Evolutionary conservation across 1,140 invertebrate species (phyloP), one percentile per base, ranked within the genome.

Genomic region (Agrilus planipennis): DNA sequence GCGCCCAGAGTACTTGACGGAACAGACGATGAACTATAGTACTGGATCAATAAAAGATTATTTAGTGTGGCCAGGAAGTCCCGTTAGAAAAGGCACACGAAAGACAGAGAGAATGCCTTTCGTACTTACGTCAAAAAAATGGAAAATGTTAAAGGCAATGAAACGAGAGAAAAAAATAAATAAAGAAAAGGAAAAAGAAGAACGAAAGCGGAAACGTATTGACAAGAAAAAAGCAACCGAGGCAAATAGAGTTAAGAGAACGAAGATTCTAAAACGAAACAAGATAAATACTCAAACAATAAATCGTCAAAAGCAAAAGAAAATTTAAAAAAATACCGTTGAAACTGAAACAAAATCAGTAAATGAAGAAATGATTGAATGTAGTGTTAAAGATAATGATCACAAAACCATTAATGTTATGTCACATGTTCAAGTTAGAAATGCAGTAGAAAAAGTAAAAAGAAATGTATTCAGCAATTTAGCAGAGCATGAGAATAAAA

Each of bases 41-140:
- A 7, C 16, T 14, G 14, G 22, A 5, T 34, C 17, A 31, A 4
- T 34, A 3, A 41, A 7, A 15, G 29, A 34, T 32, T 27, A 18
- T 10, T 34, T 32, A 19, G 16, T 36, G 22, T 51, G 47, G 42
- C 49, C 38, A 23, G 23, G 39, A 32, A 40, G 22, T 12, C 45
- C 50, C 4, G 28, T 15, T 10, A 39, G 50, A 38, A 48, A 46
- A 48, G 36, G 40, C 16, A 48, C 42, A 16, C 41, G 43, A 43
- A 16, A 45, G 11, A 28, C 32, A 16, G 49, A 50, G 25, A 39
- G 32, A 44, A 14, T 34, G 17, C 49, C 46, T 39, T 49, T 25
- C 31, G 49, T 36, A 14, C 3, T 48, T 22, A 45, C 43, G 11
- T 45, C 43, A 11, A 29, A 34, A 41, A 3, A 4, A 3, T 45